Conservation (phyloP, 2,797 vertebrate genomes). For the Leptodactylus fallax region DNA sequence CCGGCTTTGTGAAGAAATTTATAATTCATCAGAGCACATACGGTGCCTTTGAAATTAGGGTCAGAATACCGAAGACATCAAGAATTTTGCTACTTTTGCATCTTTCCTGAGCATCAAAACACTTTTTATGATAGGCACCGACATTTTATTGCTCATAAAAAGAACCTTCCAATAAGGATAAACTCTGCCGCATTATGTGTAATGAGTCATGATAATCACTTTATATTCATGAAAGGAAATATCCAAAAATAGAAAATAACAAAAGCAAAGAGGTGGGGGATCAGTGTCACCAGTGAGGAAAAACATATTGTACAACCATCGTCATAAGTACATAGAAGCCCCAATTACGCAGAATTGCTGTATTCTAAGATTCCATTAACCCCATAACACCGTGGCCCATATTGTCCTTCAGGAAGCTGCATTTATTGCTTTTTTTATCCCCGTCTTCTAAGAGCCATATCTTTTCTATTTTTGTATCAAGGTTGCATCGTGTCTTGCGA, state of each 20-base stretch:
- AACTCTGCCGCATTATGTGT: not conserved
- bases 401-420: too few relatives aligned
- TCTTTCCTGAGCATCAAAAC: not conserved
- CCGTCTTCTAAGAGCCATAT: too few relatives aligned
- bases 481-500: too few relatives aligned
- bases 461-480: too few relatives aligned
- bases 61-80: slow-evolving; percentile 14
- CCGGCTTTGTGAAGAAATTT: slow-evolving; percentile 15
- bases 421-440: too few relatives aligned
- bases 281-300: not conserved
- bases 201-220: slow-evolving; percentile 12
- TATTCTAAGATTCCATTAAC: too few relatives aligned
- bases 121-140: not conserved
- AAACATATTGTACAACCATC: too few relatives aligned
- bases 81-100: slow-evolving; percentile 15
- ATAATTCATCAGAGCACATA: slow-evolving; percentile 38
- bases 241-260: not conserved
- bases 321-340: too few relatives aligned
- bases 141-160: not conserved
- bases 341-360: too few relatives aligned
- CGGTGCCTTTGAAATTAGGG: slow-evolving; percentile 18
- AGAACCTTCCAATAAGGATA: not conserved
- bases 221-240: not conserved
- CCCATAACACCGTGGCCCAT: too few relatives aligned
- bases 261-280: not conserved